Base-by-base conservation (phyloP, 1,140 invertebrate species). In the Tribolium madens region DNA sequence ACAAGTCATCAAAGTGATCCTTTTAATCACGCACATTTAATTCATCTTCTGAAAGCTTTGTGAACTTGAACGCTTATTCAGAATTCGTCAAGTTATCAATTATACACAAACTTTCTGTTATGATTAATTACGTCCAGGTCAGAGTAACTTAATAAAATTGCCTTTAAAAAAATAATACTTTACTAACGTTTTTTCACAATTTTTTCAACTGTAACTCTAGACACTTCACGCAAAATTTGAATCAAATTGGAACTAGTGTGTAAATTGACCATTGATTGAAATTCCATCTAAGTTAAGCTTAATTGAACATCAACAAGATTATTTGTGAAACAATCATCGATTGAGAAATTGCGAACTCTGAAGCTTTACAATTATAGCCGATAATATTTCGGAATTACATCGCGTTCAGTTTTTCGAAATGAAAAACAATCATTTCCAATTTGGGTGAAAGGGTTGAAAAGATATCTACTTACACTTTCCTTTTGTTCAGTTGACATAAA, bases 81-180 rank as follows among this genome's bases (percentile, higher is more conserved):
- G 52, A 57, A 18, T 14, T 31, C n/a, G 21, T 26, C 57, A 2
- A 64, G 21, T 64, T 26, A 64, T 64, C 57, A 64, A 64, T 64
- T 64, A 64, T 64, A 33, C 57, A 64, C 57, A 33, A 64, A 64
- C n/a, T 64, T 64, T 64, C 12, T 64, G 57, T 64, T 64, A 64
- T 64, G 57, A 64, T 64, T 64, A 64, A 64, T 64, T 15, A 26
- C 57, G 31, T 13, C 57, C 13, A 64, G 21, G 57, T 13, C 57
- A 26, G 26, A 33, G 31, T 64, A 64, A 64, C 36, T 64, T 33
- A 64, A 64, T 64, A 36, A 64, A 64, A 64, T 64, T 26, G 14
- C 21, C 31, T 13, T 64, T 64, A 33, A 64, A 64, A 26, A 64
- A 64, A 64, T n/a, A 12, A 1, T 64, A 33, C 31, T 33, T 64